Conservation (phyloP, 2,888 invertebrate genomes). For the Campoplex capitator region DNA sequence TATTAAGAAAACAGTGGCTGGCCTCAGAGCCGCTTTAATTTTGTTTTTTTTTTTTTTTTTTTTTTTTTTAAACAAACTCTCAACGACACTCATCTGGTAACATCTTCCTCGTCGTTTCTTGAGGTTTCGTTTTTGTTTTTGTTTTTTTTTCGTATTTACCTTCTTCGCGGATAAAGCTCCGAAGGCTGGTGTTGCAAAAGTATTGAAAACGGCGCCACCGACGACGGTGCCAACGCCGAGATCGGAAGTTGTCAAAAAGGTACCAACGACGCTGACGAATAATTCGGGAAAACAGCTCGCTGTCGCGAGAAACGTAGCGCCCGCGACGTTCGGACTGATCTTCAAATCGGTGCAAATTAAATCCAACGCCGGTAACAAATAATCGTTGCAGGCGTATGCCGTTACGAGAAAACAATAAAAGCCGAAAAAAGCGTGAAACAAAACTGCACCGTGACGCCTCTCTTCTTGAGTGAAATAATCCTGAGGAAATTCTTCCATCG, state of each 20-base stretch:
- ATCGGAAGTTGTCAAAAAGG: constrained; percentile 92
- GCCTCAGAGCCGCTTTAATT: neutral
- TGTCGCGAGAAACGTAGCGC: constrained; percentile 98
- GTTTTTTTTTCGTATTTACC: constrained; percentile 84
- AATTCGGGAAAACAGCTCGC: constrained; percentile 98
- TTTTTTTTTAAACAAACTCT: neutral
- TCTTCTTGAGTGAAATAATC: constrained; percentile 88
- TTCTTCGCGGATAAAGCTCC: constrained; percentile 90
- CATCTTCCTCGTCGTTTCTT: neutral
- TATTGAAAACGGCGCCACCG: constrained; percentile 95
- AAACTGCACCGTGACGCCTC: constrained; percentile 91
- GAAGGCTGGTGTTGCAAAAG: constrained; percentile 93
- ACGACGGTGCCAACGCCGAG: constrained; percentile 95
- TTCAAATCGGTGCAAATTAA: constrained; percentile 92
- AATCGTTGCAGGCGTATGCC: constrained; percentile 96
- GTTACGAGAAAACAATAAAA: constrained; percentile 94
- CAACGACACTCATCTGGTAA: neutral
- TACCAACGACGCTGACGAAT: constrained; percentile 96
- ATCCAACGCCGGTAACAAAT: constrained; percentile 95
- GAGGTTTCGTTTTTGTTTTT: neutral
- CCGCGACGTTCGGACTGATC: constrained; percentile 95
- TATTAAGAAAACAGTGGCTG: neutral
- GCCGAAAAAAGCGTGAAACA: constrained; percentile 91
- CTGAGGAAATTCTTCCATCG: constrained; percentile 87
- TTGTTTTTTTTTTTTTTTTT: neutral